These are phyloP conservation scores for Zaprionus vittiger DNA, from an alignment of 1,140 invertebrate species.

Conservation along the genomic window DNA sequence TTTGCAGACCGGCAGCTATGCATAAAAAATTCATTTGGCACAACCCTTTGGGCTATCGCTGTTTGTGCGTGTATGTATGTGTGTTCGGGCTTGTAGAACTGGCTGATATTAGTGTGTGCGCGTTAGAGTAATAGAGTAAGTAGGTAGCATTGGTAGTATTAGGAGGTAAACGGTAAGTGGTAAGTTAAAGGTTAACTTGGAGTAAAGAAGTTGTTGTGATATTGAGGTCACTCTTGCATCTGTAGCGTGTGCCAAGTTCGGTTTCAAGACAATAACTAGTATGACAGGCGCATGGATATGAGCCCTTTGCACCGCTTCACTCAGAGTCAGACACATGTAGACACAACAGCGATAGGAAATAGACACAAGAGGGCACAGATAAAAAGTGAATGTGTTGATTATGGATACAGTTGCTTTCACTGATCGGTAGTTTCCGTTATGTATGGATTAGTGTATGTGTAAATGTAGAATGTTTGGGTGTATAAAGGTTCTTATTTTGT, in stretches of 20 bases:
- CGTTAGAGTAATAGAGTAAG: conserved; percentile 9
- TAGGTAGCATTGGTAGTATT: background rate
- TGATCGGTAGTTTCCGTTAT: background rate
- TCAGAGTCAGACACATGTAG: conserved; percentile 15
- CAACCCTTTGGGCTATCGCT: conserved; percentile 9
- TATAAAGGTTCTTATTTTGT: background rate
- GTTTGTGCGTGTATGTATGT: conserved; percentile 11
- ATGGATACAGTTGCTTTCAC: background rate
- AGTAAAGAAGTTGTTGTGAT: background rate
- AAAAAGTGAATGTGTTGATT: conserved; percentile 11
- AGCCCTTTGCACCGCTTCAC: conserved; percentile 23
- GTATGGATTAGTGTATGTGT: background rate
- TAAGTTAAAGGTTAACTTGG: background rate
- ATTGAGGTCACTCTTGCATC: background rate
- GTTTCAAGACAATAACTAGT: background rate
- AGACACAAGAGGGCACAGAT: conserved; percentile 12
- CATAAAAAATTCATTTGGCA: conserved; percentile 36
- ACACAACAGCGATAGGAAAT: conserved; percentile 33
- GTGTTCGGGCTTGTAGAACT: conserved; percentile 2
- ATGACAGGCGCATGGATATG: conserved; percentile 1
- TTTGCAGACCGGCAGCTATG: conserved; percentile 16
- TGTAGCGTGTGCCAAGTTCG: background rate
- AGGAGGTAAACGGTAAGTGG: background rate
- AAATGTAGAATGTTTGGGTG: background rate
- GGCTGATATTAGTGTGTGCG: background rate